Evolutionary conservation across 2,113 vertebrate genomes (phyloP).

Genomic region (Oncorhynchus kisutch): DNA sequence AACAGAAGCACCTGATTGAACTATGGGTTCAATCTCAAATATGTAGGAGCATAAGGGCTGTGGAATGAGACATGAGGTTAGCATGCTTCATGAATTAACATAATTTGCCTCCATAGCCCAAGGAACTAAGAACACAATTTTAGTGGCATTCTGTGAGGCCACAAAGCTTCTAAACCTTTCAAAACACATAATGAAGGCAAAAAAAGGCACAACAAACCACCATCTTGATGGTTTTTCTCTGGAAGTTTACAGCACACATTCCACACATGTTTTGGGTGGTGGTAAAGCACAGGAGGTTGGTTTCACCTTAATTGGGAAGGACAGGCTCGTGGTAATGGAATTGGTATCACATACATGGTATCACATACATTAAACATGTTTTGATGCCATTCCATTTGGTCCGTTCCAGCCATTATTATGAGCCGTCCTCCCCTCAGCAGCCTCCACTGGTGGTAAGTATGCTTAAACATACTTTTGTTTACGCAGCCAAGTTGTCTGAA

Average conservation of each 20-base stretch:
- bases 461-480: slow-evolving; percentile 38
- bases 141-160: too few relatives aligned
- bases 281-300: neutral
- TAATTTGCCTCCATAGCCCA: neutral
- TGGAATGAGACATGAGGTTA: slow-evolving; percentile 3
- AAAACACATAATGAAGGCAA: neutral
- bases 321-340: too few relatives aligned
- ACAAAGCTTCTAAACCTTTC: neutral
- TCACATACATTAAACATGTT: too few relatives aligned
- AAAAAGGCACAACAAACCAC: neutral
- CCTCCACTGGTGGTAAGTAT: slow-evolving; percentile 16
- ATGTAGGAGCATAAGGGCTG: neutral
- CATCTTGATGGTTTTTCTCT: neutral
- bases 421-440: too few relatives aligned
- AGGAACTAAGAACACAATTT: neutral
- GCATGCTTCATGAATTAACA: neutral
- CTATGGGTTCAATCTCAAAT: slow-evolving; percentile 27
- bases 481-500: slow-evolving; percentile 52
- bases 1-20: slow-evolving; percentile 34
- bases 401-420: too few relatives aligned
- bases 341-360: too few relatives aligned
- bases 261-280: slow-evolving; percentile 40
- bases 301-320: too few relatives aligned
- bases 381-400: too few relatives aligned
- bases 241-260: slow-evolving; percentile 43